Percentiles rank a stretch among this genome's conserved stretches.
Conservation (phyloP, 2,888 invertebrate species). For the Bombylius major region DNA sequence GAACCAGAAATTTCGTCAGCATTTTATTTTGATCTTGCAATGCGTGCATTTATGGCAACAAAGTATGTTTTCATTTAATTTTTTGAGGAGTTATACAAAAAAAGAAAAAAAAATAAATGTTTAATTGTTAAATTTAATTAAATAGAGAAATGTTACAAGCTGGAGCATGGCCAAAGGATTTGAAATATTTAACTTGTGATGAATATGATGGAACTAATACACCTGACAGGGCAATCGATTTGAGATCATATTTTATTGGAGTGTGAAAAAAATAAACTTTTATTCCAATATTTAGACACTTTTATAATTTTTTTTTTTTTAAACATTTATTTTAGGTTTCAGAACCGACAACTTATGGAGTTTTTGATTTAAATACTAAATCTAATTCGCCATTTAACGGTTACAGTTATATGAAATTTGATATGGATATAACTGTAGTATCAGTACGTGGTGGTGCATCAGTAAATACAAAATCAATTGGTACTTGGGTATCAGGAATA, state of each 20-base stretch:
- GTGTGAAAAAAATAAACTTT: constrained; percentile 31
- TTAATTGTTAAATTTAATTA: neutral
- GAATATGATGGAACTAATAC: constrained; percentile 65
- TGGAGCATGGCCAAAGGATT: constrained; percentile 60
- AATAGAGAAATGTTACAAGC: constrained; percentile 54
- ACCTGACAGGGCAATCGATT: constrained; percentile 57
- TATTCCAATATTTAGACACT: too few relatives aligned
- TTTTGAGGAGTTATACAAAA: too few relatives aligned
- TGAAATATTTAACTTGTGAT: constrained; percentile 63
- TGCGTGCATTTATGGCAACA: constrained; percentile 57
- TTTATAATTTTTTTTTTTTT: too few relatives aligned
- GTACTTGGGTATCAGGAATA: constrained; percentile 67
- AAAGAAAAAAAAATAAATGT: neutral
- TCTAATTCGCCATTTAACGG: constrained; percentile 50
- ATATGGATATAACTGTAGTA: constrained; percentile 56
- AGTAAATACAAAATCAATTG: constrained; percentile 55
- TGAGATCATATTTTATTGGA: constrained; percentile 54
- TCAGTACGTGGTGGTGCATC: constrained; percentile 60
- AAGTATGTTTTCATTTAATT: constrained; percentile 42
- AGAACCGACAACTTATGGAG: constrained; percentile 58
- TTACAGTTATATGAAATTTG: constrained; percentile 61
- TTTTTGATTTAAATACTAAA: constrained; percentile 47
- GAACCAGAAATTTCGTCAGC: constrained; percentile 66
- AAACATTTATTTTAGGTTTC: constrained; percentile 34
- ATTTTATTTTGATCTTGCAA: constrained; percentile 77